A percentile compares a stretch with the other conserved stretches of the same genome.
These are phyloP conservation scores for Patiria miniata DNA, from an alignment of 35 echinoderm and acorn worm genomes.

Conservation along the genomic window DNA sequence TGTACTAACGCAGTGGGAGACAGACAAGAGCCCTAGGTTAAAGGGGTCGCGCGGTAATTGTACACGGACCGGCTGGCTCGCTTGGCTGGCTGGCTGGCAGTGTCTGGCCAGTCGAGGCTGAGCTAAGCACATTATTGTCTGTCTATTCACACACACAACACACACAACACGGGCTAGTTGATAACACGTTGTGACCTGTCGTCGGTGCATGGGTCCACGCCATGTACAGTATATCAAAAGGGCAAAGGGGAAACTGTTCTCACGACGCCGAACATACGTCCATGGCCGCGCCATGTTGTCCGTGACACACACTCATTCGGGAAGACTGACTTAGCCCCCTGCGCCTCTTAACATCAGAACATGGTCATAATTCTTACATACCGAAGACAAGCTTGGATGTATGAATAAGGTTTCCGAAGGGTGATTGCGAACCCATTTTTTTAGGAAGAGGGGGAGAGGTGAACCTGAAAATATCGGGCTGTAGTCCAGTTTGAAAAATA, in stretches of 20 bases:
- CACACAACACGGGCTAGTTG: not conserved
- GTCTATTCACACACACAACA: too few relatives aligned
- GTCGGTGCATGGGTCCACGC: not conserved
- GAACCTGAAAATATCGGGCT: too few relatives aligned
- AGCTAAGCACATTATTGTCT: too few relatives aligned
- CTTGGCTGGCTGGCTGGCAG: not conserved
- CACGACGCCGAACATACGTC: not conserved
- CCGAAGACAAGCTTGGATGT: too few relatives aligned
- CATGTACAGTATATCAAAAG: too few relatives aligned
- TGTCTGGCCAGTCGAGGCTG: conserved; percentile 14
- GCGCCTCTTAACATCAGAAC: too few relatives aligned
- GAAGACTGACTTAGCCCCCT: too few relatives aligned
- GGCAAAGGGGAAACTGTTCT: not conserved
- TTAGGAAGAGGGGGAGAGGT: too few relatives aligned
- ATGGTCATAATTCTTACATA: too few relatives aligned
- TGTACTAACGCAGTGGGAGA: conserved; percentile 5
- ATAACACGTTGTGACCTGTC: conserved; percentile 21
- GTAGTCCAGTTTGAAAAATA: too few relatives aligned
- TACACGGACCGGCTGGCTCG: conserved; percentile 22
- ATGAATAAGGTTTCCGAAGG: too few relatives aligned
- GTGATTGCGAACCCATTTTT: too few relatives aligned
- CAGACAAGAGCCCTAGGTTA: conserved; percentile 18
- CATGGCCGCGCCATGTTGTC: not conserved
- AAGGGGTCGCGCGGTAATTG: conserved; percentile 5
- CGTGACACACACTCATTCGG: not conserved